phyloP scores from a whole-genome alignment of 2,888 invertebrate genomes.

The Lasioglossum figueresi region DNA sequence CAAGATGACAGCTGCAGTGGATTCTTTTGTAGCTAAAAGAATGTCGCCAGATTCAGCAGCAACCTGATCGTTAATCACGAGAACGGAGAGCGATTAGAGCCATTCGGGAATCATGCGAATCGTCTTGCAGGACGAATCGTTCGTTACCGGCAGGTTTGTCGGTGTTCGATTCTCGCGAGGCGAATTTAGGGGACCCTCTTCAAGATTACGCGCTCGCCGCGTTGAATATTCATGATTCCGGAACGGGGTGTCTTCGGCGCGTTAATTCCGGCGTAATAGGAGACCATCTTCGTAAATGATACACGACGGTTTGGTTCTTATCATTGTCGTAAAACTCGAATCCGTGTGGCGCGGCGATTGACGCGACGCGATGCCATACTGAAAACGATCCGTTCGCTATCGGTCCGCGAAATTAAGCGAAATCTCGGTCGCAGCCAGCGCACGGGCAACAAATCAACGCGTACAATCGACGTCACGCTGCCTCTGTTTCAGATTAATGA shows the following conservation, averaged over 20 bases:
- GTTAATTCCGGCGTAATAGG: slow-evolving; percentile 33
- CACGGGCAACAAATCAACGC: slow-evolving; percentile 14
- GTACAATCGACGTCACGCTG: slow-evolving; percentile 36
- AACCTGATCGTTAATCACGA: background rate
- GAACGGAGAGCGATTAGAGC: background rate
- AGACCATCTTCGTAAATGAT: slow-evolving; percentile 21
- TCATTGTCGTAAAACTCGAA: background rate
- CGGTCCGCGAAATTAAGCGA: background rate
- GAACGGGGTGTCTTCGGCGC: slow-evolving; percentile 34
- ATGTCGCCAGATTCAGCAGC: background rate
- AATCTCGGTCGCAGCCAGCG: background rate
- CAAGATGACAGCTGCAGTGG: background rate
- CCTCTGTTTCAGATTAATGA: slow-evolving; percentile 49
- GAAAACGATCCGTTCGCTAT: background rate
- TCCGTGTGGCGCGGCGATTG: background rate
- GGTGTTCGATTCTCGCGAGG: slow-evolving; percentile 28
- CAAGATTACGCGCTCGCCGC: slow-evolving; percentile 56
- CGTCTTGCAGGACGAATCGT: background rate
- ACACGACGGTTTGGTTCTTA: background rate
- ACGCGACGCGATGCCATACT: background rate
- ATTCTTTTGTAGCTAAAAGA: background rate
- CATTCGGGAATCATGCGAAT: background rate
- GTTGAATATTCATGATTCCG: slow-evolving; percentile 73
- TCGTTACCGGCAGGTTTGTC: background rate
- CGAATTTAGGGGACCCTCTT: slow-evolving; percentile 53